Percentiles rank a stretch among this genome's conserved stretches.
Evolutionary conservation across 1,140 invertebrate genomes (phyloP).

Genomic region (Meloidogyne exigua): DNA sequence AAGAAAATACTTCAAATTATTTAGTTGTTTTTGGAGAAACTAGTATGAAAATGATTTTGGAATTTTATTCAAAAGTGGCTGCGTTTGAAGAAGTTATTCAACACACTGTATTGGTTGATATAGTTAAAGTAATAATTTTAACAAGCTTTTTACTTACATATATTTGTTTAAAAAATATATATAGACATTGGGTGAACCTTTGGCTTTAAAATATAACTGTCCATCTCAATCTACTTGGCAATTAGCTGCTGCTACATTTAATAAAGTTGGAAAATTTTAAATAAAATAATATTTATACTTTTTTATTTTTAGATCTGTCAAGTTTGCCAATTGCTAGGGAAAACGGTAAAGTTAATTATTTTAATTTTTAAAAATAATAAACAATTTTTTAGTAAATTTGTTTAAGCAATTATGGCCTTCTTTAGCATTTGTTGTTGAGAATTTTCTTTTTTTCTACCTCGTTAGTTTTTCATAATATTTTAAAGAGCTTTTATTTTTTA

Average conservation of each 20-base stretch:
- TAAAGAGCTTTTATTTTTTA: too few relatives aligned
- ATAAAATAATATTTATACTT: background rate
- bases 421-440: conserved; percentile 80
- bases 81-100: conserved; percentile 45
- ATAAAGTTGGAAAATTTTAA: conserved; percentile 68
- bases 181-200: conserved; percentile 66
- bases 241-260: conserved; percentile 76
- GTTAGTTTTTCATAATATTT: conserved; percentile 19
- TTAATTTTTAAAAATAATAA: conserved; percentile 45
- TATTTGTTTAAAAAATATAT: background rate
- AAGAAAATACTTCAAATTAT: conserved; percentile 1
- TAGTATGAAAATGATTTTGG: conserved; percentile 50
- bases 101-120: conserved; percentile 48
- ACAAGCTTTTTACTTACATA: background rate
- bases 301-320: conserved; percentile 67
- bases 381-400: conserved; percentile 56
- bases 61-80: conserved; percentile 51
- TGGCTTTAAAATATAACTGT: conserved; percentile 80
- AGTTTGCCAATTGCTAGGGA: conserved; percentile 79
- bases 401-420: conserved; percentile 74
- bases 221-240: conserved; percentile 81
- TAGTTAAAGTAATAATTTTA: conserved; percentile 46
- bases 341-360: conserved; percentile 65
- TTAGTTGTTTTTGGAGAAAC: conserved; percentile 58
- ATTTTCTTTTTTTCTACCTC: conserved; percentile 79